Base-by-base conservation (phyloP, 2,888 invertebrate genomes). In the Microctonus hyperodae region DNA sequence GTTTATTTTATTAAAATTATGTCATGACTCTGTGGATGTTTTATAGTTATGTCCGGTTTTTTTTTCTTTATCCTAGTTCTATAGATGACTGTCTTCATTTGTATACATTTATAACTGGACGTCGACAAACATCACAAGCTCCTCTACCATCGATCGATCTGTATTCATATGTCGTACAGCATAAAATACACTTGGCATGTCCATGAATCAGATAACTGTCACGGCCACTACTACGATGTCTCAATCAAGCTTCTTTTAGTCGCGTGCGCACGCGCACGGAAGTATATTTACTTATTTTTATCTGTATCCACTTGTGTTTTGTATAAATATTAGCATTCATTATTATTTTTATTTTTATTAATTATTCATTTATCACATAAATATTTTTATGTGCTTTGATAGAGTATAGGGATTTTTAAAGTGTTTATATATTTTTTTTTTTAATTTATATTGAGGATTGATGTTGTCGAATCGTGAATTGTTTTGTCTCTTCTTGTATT, bases 131-230 rank as follows among this genome's bases (percentile, higher is more conserved):
- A 44, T 44, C 16, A 44, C 44, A 44, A 51, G 51, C 23, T 51
- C n/a, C n/a, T 37, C n/a, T 1, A 44, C 60, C 35, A 63, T 58
- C 78, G 79, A 81, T 82, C 81, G 82, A 83, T 83, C 83, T 81
- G 83, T 83, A 83, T 83, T 83, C 83, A 83, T 82, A 83, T 82
- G 81, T 81, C 81, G 83, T 83, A 81, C 82, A 78, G 79, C 79
- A 83, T 83, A 83, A 83, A 83, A 83, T 83, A 83, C 81, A 82
- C 80, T 78, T 79, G 83, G 82, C 80, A 83, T 83, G 83, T 83
- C 83, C 83, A 83, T 83, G 83, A 83, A 83, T 83, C 83, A 83
- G 83, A 83, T 83, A 83, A 83, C 83, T 83, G 83, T 83, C 83
- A 82, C 82, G 76, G 82, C 76, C 76, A 79, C 76, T 81, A 75